A percentile compares a stretch with the other conserved stretches of the same genome.
Conservation (phyloP, 2,888 invertebrate genomes). For the Leptinotarsa peninsularis region DNA sequence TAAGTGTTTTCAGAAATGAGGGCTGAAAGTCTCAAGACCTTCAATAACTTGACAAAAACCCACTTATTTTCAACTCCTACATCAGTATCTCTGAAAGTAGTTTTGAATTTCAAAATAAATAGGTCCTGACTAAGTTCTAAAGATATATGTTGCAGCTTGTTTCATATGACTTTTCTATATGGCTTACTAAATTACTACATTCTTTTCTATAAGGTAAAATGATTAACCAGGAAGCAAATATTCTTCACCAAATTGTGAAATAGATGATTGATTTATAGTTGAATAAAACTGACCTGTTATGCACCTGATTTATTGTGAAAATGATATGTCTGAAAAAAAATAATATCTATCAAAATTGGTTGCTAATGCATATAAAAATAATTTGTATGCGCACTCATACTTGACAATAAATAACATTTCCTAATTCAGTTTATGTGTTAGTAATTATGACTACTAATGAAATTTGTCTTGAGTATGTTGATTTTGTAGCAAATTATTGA, state of each 20-base stretch:
- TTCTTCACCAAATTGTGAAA: neutral
- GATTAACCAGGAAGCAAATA: neutral
- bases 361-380: neutral
- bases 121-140: no score
- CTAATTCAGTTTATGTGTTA: neutral
- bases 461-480: neutral
- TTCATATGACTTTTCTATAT: no score
- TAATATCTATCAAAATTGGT: no score
- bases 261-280: neutral
- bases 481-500: conserved; percentile 7
- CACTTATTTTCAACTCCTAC: no score
- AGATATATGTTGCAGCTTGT: no score
- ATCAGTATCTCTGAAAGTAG: no score
- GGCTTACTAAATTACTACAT: no score
- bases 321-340: neutral
- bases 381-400: neutral
- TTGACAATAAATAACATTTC: conserved; percentile 11
- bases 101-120: no score
- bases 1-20: no score
- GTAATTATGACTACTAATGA: neutral
- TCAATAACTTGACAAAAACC: no score
- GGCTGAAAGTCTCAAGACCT: no score
- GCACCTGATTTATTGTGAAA: neutral
- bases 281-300: neutral
- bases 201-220: neutral